A percentile compares a stretch with the other conserved stretches of the same genome.
phyloP scores from a whole-genome alignment of 2,797 vertebrate genomes.

The Denticeps clupeoides region DNA sequence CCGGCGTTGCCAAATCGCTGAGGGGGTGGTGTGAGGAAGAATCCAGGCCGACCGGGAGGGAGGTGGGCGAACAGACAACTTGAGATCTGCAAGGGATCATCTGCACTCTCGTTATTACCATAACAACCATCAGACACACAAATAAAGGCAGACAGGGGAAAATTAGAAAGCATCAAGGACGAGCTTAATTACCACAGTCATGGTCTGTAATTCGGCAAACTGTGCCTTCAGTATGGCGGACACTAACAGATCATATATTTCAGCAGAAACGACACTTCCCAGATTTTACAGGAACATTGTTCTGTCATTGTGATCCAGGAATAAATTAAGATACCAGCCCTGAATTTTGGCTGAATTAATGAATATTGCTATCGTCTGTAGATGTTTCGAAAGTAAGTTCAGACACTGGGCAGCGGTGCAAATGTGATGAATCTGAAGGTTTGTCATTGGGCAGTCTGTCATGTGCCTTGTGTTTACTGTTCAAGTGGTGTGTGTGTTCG shows the following conservation, averaged over 20 bases:
- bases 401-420: conserved; percentile 15
- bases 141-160: no score
- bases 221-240: background rate
- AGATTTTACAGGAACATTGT: no score
- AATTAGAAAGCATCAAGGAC: background rate
- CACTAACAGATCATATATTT: no score
- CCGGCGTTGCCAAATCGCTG: conserved; percentile 9
- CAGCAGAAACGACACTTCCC: no score
- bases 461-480: conserved; percentile 28
- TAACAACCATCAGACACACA: conserved; percentile 36
- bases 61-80: conserved; percentile 6
- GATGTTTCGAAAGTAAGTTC: conserved; percentile 10
- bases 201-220: no score
- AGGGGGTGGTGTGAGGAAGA: conserved; percentile 12
- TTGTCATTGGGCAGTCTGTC: conserved; percentile 30
- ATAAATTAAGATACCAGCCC: background rate
- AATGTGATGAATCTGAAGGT: conserved; percentile 12
- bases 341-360: conserved; percentile 6
- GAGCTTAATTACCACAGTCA: background rate
- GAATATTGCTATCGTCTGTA: conserved; percentile 25
- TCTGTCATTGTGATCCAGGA: background rate
- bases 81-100: conserved; percentile 13
- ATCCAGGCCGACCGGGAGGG: conserved; percentile 1
- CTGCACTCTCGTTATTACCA: conserved; percentile 38
- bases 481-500: conserved; percentile 28